Conservation (phyloP, 2,888 invertebrate species). For the Phytoseiulus persimilis region DNA sequence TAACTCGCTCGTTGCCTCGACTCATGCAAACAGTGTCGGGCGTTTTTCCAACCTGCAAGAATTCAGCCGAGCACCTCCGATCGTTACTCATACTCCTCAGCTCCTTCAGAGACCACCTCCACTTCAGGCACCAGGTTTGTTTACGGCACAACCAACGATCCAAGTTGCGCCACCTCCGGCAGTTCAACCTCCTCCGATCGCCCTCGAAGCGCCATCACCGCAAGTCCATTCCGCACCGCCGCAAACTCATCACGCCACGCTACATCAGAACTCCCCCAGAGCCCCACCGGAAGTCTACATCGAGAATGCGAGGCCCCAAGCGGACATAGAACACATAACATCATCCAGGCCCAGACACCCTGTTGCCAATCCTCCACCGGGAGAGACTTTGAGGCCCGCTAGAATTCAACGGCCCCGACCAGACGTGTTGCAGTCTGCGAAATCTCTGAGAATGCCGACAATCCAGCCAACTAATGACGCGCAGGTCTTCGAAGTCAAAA, state of each 20-base stretch:
- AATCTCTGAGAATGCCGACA: not conserved
- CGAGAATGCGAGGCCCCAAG: not conserved
- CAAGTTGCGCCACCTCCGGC: not conserved
- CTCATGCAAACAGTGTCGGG: not conserved
- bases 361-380: not conserved
- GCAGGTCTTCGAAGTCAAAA: slow-evolving; percentile 23
- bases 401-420: not conserved
- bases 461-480: not conserved
- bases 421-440: not conserved
- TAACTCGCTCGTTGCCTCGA: not conserved
- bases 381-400: not conserved
- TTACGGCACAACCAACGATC: no score
- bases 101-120: no score
- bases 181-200: not conserved
- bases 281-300: not conserved
- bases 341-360: not conserved
- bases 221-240: not conserved
- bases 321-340: not conserved
- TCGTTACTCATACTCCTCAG: not conserved
- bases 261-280: not conserved
- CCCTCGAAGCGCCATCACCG: not conserved
- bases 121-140: no score
- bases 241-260: not conserved
- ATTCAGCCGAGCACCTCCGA: not conserved
- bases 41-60: not conserved